These are phyloP conservation scores for Drymodes brunneopygia DNA, from an alignment of 2,113 vertebrate species.

Conservation along the genomic window DNA sequence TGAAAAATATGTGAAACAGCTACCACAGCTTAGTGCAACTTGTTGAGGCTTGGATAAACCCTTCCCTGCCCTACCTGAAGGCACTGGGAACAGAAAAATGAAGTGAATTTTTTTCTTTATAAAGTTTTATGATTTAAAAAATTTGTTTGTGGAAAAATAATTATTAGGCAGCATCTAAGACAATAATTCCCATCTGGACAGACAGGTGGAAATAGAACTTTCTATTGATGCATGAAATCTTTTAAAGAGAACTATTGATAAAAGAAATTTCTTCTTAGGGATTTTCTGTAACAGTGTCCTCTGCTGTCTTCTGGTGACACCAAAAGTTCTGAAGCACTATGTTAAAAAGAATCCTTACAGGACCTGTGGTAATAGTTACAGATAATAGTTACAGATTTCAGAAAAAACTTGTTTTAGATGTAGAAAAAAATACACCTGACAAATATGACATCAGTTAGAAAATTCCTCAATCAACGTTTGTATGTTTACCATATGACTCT, in stretches of 20 bases:
- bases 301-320: neutral
- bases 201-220: neutral
- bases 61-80: neutral
- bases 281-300: neutral
- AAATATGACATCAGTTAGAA: neutral
- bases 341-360: neutral
- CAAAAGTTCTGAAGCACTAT: neutral
- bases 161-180: neutral
- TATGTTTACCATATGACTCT: neutral
- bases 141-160: neutral
- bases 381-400: neutral
- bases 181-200: neutral
- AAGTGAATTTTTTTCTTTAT: neutral
- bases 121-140: neutral
- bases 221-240: neutral
- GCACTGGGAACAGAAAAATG: neutral
- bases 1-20: neutral
- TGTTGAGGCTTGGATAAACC: neutral
- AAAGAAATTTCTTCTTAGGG: neutral
- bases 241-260: neutral
- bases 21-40: neutral
- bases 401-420: neutral
- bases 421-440: neutral
- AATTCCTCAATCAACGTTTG: neutral
- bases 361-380: neutral